These are phyloP conservation scores for Erythrocercus mccallii DNA, from an alignment of 2,113 vertebrate genomes.

Conservation along the genomic window DNA sequence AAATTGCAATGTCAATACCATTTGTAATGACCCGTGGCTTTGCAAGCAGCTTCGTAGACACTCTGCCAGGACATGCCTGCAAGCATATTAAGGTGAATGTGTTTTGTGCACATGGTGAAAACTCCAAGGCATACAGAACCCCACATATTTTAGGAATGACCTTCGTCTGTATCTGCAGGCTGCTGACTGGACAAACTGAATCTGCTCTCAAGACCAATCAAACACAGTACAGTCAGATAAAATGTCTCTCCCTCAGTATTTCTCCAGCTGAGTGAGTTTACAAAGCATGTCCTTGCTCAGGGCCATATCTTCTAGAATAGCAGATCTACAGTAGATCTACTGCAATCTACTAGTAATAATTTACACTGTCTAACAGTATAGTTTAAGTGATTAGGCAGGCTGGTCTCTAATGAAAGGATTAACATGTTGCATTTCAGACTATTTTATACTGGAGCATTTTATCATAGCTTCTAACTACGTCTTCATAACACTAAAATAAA, in stretches of 20 bases:
- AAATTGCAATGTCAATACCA: not conserved
- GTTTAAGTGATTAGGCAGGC: not conserved
- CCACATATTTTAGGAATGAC: not conserved
- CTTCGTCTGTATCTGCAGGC: not conserved
- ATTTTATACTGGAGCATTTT: not conserved
- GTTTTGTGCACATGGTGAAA: not conserved
- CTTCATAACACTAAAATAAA: not conserved
- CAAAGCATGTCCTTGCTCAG: not conserved
- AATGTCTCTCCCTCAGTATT: not conserved
- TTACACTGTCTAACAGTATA: not conserved
- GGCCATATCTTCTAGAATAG: not conserved
- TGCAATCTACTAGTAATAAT: not conserved
- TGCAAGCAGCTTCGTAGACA: not conserved
- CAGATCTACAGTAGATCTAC: not conserved
- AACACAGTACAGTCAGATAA: not conserved
- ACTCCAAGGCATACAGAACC: not conserved
- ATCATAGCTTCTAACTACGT: not conserved
- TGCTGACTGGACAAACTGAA: not conserved
- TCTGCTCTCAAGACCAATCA: not conserved
- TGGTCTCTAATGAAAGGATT: not conserved
- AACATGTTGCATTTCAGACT: not conserved
- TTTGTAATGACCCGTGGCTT: not conserved
- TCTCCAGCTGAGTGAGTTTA: not conserved
- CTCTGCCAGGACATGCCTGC: not conserved
- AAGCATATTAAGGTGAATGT: not conserved